Percentiles rank a stretch among this genome's conserved stretches.
These are phyloP conservation scores for Lepus oiostolus DNA, from an alignment of 2,797 vertebrate species.

Conservation along the genomic window DNA sequence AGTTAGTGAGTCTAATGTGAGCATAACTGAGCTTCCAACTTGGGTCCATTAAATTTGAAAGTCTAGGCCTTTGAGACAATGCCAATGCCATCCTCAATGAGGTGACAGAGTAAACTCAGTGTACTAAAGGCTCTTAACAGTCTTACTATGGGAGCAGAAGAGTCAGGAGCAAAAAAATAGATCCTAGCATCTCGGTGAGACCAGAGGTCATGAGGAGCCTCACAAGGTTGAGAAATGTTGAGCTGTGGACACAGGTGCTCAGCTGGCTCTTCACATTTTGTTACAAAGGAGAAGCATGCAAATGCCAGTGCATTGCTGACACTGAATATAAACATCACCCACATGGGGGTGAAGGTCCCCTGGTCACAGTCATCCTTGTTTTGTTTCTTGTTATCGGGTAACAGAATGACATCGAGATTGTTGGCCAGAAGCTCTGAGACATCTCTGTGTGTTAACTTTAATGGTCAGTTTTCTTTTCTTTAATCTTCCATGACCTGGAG, in stretches of 20 bases:
- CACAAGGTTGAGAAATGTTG: background rate
- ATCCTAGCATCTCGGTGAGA: background rate
- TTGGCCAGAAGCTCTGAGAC: constrained; percentile 34
- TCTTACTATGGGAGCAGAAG: background rate
- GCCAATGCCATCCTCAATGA: background rate
- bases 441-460: background rate
- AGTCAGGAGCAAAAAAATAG: background rate
- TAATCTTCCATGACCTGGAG: background rate
- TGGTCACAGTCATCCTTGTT: background rate
- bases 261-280: background rate
- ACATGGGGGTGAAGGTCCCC: background rate
- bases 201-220: background rate
- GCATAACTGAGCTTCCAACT: background rate
- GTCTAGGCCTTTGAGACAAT: background rate
- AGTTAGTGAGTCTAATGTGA: background rate
- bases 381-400: background rate
- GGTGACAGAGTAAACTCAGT: background rate
- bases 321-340: background rate
- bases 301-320: background rate
- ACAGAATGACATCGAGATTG: background rate
- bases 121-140: background rate
- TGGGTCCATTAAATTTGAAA: background rate
- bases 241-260: background rate
- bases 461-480: background rate
- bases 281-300: background rate